Conservation (phyloP, 2,888 invertebrate species). For the Ophraella communa region DNA sequence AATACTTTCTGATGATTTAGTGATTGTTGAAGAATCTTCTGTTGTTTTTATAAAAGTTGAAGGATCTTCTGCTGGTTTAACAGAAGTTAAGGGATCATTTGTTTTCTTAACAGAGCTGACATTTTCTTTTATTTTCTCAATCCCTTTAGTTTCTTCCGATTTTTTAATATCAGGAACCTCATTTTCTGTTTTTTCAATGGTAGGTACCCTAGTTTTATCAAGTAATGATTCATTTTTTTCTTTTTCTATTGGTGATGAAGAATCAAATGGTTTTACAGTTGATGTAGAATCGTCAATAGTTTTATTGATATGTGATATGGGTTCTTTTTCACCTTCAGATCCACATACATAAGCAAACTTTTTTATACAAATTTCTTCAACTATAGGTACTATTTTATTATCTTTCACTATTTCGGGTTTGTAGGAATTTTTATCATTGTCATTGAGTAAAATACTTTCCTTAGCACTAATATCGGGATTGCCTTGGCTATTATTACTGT, state of each 20-base stretch:
- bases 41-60: not conserved
- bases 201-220: too few species aligned
- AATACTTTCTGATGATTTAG: not conserved
- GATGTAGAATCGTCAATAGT: too few species aligned
- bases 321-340: constrained; percentile 10
- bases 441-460: not conserved
- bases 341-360: constrained; percentile 42
- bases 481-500: constrained; percentile 6
- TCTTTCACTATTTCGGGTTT: constrained; percentile 13
- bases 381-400: constrained; percentile 24
- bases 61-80: not conserved
- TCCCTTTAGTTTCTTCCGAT: not conserved
- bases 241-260: not conserved
- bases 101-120: not conserved
- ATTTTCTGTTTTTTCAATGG: not conserved
- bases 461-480: not conserved
- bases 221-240: not conserved
- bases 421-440: not conserved
- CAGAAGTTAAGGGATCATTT: not conserved
- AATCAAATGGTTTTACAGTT: not conserved
- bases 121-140: constrained; percentile 6
- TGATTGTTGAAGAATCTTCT: too few species aligned
- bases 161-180: not conserved
- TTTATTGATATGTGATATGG: not conserved
- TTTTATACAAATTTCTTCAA: constrained; percentile 42